Base-by-base conservation (phyloP, 2,888 invertebrate species). In the Mamestra brassicae region DNA sequence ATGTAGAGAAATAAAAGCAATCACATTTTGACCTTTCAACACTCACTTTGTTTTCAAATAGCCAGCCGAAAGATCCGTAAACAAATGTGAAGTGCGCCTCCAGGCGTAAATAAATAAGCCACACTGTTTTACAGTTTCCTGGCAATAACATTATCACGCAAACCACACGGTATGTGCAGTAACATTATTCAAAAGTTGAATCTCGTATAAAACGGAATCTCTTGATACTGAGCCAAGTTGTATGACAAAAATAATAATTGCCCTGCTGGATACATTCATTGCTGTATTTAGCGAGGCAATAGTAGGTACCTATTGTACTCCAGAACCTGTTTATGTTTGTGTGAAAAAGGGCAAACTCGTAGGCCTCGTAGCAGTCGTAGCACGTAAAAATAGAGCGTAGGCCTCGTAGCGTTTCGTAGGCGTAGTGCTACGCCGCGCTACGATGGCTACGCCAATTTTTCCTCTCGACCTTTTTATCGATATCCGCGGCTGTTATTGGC, bases 181-280 rank as follows among this genome's bases (percentile, higher is more conserved):
- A 60, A 83, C 54, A 74, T 73, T 67, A 81, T 79, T 83, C 83
- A 83, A 78, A 80, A 83, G 69, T 73, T 67, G 61, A 60, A 65
- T 65, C 57, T 69, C 73, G 65, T 61, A 54, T 79, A 61, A 68
- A 83, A 61, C 67, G 69, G 69, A 69, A 80, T 69, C 63, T 80
- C 57, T 82, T 82, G 84, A 80, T 50, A 76, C 60, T 47, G 55
- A 67, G 81, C 81, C 81, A 82, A 84, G 65, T 66, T 34, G 55
- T 34, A 60, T 66, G 54, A 54, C 68, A 61, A 42, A 57, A 64
- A 72, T 80, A 71, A 75, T 74, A 64, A 74, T 66, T 58, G 60
- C 55, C 11, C 6, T 47, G 62, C 45, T 68, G 57, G 15, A 64
- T 76, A 62, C 45, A 76, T 68, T 78, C n/a, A 55, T 34, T 64